Evolutionary conservation across 2,113 vertebrate species (phyloP), one percentile per base, ranked within the genome.

Genomic region (Xyliphius kryptos): DNA sequence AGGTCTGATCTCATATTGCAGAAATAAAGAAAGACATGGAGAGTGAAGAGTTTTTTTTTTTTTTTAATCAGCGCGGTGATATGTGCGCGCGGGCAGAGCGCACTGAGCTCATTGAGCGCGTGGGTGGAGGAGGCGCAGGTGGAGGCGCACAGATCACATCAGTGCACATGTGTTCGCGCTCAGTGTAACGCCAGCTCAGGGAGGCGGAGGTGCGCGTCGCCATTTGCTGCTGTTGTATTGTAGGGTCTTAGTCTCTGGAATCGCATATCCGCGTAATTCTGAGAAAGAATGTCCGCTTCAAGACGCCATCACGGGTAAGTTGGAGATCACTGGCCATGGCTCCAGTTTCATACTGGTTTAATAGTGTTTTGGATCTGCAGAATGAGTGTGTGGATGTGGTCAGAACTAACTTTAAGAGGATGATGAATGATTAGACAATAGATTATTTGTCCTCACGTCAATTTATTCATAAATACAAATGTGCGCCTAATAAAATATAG

Each of bases 251-350:
- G 13, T n/a, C n/a, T n/a, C n/a, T n/a, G 58, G 58, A 50, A 50
- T 14, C 46, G 14, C 37, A n/a, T 13, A 9, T 19, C 21, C 63
- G 43, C 16, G 37, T 51, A 14, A 26, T 37, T 44, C 37, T 15
- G 38, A 46, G 52, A 44, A 20, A 71, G n/a, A 52, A 66, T 71
- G 63, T 11, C 12, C 54, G 57, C 6, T 41, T 61, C 17, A 11
- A 10, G 36, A 5, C 69, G 16, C 12, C 19, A n/a, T 16, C 19
- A 62, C 63, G 55, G 69, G 69, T 71, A 47, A 71, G 69, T 41
- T 26, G 56, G 38, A 15, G 40, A n/a, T 8, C 14, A 63, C 17
- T 8, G 36, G 14, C 5, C 16, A 7, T n/a, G 4, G 44, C 16
- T 15, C 15, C 9, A 26, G 17, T 63, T 49, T 20, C 4, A 2